These are phyloP conservation scores for Drosophila sechellia DNA, from an alignment of 1,140 invertebrate species.

Conservation along the genomic window DNA sequence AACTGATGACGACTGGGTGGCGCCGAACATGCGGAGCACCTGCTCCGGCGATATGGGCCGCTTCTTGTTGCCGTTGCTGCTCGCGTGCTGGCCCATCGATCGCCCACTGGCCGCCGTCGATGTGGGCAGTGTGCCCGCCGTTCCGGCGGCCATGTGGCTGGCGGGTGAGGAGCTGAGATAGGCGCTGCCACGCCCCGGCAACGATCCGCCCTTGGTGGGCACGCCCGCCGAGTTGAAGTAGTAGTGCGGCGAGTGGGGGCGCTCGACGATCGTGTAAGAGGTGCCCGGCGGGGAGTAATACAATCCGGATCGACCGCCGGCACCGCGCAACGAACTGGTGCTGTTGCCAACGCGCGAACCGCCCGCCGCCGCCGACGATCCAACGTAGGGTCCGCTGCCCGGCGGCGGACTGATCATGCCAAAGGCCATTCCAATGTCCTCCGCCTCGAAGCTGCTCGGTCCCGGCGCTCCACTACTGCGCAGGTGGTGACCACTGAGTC, in stretches of 20 bases:
- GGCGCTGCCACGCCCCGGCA: constrained; percentile 85
- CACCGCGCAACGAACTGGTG: constrained; percentile 77
- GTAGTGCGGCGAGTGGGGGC: constrained; percentile 89
- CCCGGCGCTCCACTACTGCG: constrained; percentile 60
- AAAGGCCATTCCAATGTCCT: constrained; percentile 77
- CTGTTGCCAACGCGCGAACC: constrained; percentile 79
- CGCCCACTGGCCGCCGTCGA: constrained; percentile 74
- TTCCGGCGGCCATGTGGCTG: constrained; percentile 85
- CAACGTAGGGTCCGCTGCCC: constrained; percentile 67
- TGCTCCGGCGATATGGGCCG: constrained; percentile 91
- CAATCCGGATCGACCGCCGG: constrained; percentile 86
- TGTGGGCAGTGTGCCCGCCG: constrained; percentile 79
- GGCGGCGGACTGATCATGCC: constrained; percentile 83
- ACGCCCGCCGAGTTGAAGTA: constrained; percentile 84
- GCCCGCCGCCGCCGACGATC: constrained; percentile 42
- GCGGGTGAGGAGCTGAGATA: constrained; percentile 87
- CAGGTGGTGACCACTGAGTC: constrained; percentile 76
- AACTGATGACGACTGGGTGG: constrained; percentile 84
- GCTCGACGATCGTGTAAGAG: constrained; percentile 93
- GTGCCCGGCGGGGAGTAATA: constrained; percentile 90
- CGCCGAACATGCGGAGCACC: constrained; percentile 88
- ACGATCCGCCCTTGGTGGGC: constrained; percentile 84
- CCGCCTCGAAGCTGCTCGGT: constrained; percentile 83
- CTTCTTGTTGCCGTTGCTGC: constrained; percentile 86
- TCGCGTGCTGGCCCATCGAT: constrained; percentile 45